Conservation (phyloP, 2,113 vertebrate species). For the Chaenocephalus aceratus region DNA sequence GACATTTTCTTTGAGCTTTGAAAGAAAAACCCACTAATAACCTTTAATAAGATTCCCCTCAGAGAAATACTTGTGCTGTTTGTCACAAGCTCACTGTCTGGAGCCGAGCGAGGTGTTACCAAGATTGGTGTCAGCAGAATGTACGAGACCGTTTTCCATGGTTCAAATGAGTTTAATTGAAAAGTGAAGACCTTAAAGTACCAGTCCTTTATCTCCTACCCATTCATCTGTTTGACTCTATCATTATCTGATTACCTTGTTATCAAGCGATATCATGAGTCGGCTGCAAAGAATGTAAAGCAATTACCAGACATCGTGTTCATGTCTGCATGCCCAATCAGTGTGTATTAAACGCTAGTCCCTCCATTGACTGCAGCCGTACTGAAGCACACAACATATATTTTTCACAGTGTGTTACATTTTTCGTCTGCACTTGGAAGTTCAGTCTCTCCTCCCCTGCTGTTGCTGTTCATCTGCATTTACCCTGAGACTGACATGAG, state of each 20-base stretch:
- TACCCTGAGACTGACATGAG: constrained; percentile 69
- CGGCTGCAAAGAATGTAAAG: constrained; percentile 49
- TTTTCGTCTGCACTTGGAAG: constrained; percentile 37
- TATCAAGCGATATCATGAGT: constrained; percentile 39
- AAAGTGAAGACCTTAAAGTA: constrained; percentile 55
- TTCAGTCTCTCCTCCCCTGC: constrained; percentile 59
- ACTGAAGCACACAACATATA: constrained; percentile 19
- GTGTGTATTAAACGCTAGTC: constrained; percentile 33
- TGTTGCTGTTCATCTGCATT: constrained; percentile 68
- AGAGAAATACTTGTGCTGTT: constrained; percentile 9
- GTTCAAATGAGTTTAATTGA: constrained; percentile 65
- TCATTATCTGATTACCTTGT: constrained; percentile 62
- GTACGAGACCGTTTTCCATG: constrained; percentile 60
- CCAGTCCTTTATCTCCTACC: constrained; percentile 44
- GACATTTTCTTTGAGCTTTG: neutral
- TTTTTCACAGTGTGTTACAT: constrained; percentile 31
- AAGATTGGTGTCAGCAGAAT: constrained; percentile 46
- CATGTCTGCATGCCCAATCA: constrained; percentile 21
- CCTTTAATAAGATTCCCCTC: neutral
- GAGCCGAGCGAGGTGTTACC: neutral
- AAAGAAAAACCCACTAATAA: neutral
- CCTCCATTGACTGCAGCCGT: constrained; percentile 9
- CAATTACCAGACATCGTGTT: constrained; percentile 48
- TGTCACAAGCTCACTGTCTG: constrained; percentile 14
- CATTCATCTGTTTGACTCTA: constrained; percentile 57